A percentile compares a stretch with the other conserved stretches of the same genome.
Evolutionary conservation across 1,140 invertebrate species (phyloP).

Genomic region (Lepidurus packardi): DNA sequence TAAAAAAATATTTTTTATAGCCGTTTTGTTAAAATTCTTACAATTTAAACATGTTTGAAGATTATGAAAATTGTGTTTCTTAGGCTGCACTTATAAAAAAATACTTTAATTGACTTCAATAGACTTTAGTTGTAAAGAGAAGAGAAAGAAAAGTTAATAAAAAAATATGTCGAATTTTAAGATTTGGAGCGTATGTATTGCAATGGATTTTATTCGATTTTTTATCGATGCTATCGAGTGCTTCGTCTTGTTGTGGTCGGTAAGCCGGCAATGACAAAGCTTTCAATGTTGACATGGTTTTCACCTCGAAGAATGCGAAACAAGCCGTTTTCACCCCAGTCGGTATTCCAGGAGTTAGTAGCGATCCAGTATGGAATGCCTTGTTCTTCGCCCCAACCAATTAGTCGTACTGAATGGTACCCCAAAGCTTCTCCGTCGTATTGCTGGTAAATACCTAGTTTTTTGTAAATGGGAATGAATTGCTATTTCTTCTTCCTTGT

Average conservation of each 20-base stretch:
- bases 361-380: conserved; percentile 59
- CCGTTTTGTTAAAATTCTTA: too few relatives aligned
- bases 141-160: too few relatives aligned
- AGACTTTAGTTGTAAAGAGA: too few relatives aligned
- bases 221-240: background rate
- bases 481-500: background rate
- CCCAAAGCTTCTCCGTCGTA: conserved; percentile 43
- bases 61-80: too few relatives aligned
- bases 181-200: background rate
- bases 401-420: conserved; percentile 81
- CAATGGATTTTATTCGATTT: background rate
- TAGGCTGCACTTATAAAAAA: too few relatives aligned
- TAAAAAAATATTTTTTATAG: too few relatives aligned
- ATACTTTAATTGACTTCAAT: too few relatives aligned
- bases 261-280: conserved; percentile 63
- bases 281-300: conserved; percentile 81
- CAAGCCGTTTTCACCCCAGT: conserved; percentile 82
- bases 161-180: background rate
- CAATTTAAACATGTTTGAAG: too few relatives aligned
- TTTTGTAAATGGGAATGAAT: background rate
- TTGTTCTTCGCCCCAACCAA: conserved; percentile 82
- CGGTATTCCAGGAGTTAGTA: conserved; percentile 72
- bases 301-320: conserved; percentile 71
- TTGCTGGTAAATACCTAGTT: conserved; percentile 23
- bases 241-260: background rate